These are phyloP conservation scores for Clusia tigrina DNA, from an alignment of 2,888 invertebrate species.

Conservation along the genomic window DNA sequence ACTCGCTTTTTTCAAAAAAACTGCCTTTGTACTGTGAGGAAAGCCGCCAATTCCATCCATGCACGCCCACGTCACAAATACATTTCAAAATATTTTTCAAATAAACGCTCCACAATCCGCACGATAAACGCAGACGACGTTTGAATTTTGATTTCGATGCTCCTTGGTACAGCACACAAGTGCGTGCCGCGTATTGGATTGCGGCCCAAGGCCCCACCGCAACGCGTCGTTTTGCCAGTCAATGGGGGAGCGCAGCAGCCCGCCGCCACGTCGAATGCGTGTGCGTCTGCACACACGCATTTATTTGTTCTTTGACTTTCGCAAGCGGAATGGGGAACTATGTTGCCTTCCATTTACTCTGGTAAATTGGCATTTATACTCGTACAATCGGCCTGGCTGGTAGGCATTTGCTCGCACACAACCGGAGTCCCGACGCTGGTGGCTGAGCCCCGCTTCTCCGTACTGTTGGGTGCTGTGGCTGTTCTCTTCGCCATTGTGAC, in stretches of 20 bases:
- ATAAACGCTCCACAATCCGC: conserved; percentile 23
- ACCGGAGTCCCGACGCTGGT: background rate
- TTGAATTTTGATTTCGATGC: conserved; percentile 35
- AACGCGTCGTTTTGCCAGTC: background rate
- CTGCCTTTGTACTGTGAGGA: no score
- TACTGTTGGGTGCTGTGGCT: background rate
- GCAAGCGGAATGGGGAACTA: background rate
- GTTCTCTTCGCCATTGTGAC: background rate
- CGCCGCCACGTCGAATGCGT: background rate
- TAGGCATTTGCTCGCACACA: background rate
- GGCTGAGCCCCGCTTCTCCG: background rate
- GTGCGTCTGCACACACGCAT: background rate
- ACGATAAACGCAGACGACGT: conserved; percentile 31
- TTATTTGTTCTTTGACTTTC: background rate
- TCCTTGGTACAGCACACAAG: background rate
- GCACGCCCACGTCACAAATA: background rate
- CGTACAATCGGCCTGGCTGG: background rate
- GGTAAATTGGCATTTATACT: conserved; percentile 4
- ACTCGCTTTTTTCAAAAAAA: no score
- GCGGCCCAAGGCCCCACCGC: background rate
- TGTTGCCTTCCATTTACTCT: background rate
- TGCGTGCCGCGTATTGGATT: background rate
- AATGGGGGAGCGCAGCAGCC: background rate
- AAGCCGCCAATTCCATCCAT: no score
- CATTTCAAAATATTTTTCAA: conserved; percentile 14